Base-by-base conservation (phyloP, 1,140 invertebrate genomes). In the Kradibia gibbosae region DNA sequence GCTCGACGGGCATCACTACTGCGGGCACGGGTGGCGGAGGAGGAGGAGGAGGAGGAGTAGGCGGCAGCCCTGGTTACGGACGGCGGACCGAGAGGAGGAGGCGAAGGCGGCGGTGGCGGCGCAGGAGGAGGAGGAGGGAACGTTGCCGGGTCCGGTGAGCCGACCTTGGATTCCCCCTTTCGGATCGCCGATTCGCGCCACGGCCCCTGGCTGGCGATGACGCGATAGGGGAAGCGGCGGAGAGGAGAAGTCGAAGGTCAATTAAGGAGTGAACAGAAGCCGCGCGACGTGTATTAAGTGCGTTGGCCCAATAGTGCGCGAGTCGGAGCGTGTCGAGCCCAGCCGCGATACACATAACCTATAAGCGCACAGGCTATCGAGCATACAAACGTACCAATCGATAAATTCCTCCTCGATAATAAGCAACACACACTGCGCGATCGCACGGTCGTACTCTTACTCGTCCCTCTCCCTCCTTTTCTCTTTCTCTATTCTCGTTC, bases 331-430 rank as follows among this genome's bases (percentile, higher is more conserved):
- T 34, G 71, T 55, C 71, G 71, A 53, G 55, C n/a, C 25, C 0
- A 34, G 71, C n/a, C 48, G 48, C 70, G 71, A 22, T 34, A 55
- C 11, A 73, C 71, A 73, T 53, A 53, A 73, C 45, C 71, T 50
- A 7, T 42, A 71, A 71, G n/a, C n/a, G n/a, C n/a, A n/a, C n/a
- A n/a, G n/a, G n/a, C n/a, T n/a, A n/a, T n/a, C 11, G 25, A 39
- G n/a, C 39, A 48, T 71, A 11, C n/a, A 1, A 25, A 71, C 70
- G 39, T 71, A 71, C 70, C 70, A 71, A 71, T 71, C 70, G 42
- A 71, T 48, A 71, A 71, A 71, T 71, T 71, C 39, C 42, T 71
- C 25, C 25, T 71, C 31, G 28, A 71, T 13, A 22, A 71, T 48
- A 31, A 48, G 11, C 34, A 5, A 67, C 13, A n/a, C 11, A 42